Evolutionary conservation across 2,113 vertebrate genomes (phyloP).

Genomic region (Lucifuga dentata): DNA sequence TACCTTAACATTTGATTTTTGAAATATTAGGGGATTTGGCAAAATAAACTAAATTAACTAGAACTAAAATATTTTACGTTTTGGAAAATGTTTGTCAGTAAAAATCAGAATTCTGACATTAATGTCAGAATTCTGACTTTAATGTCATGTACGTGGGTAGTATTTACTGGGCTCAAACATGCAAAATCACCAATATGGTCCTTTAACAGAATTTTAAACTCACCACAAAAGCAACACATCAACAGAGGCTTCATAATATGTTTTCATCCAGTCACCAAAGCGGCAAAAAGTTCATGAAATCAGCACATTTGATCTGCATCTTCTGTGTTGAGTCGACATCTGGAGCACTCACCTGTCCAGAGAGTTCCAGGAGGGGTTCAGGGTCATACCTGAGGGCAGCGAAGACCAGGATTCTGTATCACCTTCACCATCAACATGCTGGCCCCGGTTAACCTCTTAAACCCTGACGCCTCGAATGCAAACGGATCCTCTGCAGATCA

Average conservation of each 20-base stretch:
- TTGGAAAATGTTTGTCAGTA: too few species aligned
- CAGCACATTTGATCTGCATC: background rate
- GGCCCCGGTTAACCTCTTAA: conserved; percentile 14
- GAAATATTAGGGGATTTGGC: too few species aligned
- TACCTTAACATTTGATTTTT: too few species aligned
- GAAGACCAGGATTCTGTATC: conserved; percentile 1
- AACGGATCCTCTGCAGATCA: conserved; percentile 46
- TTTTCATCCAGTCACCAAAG: background rate
- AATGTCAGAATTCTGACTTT: too few species aligned
- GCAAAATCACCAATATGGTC: too few species aligned
- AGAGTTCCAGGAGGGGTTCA: conserved; percentile 53
- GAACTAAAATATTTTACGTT: too few species aligned
- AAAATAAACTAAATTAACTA: too few species aligned
- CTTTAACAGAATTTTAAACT: conserved; percentile 5
- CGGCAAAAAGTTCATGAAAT: background rate
- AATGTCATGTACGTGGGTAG: too few species aligned
- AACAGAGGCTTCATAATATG: background rate
- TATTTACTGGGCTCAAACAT: too few species aligned
- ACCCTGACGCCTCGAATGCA: conserved; percentile 19
- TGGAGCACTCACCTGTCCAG: conserved; percentile 76
- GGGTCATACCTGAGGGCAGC: conserved; percentile 60
- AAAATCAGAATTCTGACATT: too few species aligned
- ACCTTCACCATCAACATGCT: conserved; percentile 40
- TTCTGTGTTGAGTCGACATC: background rate
- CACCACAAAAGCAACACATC: background rate